These are phyloP conservation scores for Neelides folsomi DNA, from an alignment of 2,888 invertebrate species.

Conservation along the genomic window DNA sequence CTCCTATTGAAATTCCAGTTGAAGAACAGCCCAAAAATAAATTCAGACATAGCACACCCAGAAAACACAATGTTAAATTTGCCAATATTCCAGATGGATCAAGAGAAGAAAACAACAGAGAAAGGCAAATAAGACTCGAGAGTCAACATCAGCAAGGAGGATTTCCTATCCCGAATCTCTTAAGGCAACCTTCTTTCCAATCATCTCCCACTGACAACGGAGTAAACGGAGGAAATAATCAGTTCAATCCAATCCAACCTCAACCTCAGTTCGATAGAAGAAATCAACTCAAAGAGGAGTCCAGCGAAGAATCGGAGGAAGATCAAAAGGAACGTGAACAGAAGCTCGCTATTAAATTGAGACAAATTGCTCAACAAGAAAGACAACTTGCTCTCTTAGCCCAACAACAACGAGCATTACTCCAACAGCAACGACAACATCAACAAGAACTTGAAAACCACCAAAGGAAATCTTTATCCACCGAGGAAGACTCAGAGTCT, in stretches of 20 bases:
- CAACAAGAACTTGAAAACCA: conserved; percentile 1
- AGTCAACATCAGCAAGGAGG: conserved; percentile 20
- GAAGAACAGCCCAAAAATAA: conserved; percentile 8
- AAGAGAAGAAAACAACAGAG: conserved; percentile 19
- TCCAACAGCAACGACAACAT: background rate
- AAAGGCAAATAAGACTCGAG: conserved; percentile 27
- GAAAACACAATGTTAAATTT: conserved; percentile 29
- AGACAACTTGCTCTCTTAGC: background rate
- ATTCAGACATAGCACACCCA: conserved; percentile 31
- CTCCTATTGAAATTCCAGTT: background rate
- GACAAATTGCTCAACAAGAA: conserved; percentile 2
- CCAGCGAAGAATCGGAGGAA: background rate
- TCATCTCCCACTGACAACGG: background rate
- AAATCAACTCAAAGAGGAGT: background rate
- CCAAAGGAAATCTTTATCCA: background rate
- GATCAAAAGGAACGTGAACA: background rate
- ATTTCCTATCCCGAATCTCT: conserved; percentile 10
- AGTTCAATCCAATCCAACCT: background rate
- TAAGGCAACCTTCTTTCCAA: conserved; percentile 4
- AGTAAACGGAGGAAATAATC: background rate
- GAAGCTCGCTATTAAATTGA: background rate
- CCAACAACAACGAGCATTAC: background rate
- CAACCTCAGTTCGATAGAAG: too few relatives aligned
- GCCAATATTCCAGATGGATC: conserved; percentile 16
- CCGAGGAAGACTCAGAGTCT: too few relatives aligned